Evolutionary conservation across 2,797 vertebrate genomes (phyloP).

Genomic region (Gambelia wislizenii): DNA sequence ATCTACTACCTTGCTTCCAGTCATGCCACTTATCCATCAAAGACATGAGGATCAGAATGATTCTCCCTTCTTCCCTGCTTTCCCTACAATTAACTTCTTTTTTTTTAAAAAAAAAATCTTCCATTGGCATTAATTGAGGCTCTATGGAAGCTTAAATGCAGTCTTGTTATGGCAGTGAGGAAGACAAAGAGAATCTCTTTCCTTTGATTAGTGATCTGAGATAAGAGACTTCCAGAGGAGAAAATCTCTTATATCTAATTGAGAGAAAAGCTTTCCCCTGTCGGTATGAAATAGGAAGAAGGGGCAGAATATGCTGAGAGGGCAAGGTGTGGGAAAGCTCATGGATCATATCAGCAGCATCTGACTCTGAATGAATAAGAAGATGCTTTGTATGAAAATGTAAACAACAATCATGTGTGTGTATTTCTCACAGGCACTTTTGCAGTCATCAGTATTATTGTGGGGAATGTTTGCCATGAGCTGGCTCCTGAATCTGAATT

Average conservation of each 20-base stretch:
- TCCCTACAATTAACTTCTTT: not conserved
- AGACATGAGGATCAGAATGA: not conserved
- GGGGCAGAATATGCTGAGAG: not conserved
- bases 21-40: not conserved
- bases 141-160: not conserved
- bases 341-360: not conserved
- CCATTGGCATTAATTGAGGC: not conserved
- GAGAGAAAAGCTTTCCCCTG: not conserved
- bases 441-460: constrained; percentile 94
- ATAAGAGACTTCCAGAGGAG: not conserved
- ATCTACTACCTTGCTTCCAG: not conserved
- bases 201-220: not conserved
- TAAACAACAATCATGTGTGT: constrained; percentile 26
- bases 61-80: not conserved
- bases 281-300: not conserved
- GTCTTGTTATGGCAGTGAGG: not conserved
- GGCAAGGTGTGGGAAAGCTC: not conserved
- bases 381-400: not conserved
- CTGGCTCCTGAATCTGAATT: constrained; percentile 88
- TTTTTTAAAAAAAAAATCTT: not conserved
- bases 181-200: not conserved
- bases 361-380: constrained; percentile 25
- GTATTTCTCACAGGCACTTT: constrained; percentile 85
- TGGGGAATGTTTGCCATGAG: constrained; percentile 87
- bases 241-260: not conserved